Conservation (phyloP, 2,113 vertebrate genomes). For the Gymnarchus niloticus region DNA sequence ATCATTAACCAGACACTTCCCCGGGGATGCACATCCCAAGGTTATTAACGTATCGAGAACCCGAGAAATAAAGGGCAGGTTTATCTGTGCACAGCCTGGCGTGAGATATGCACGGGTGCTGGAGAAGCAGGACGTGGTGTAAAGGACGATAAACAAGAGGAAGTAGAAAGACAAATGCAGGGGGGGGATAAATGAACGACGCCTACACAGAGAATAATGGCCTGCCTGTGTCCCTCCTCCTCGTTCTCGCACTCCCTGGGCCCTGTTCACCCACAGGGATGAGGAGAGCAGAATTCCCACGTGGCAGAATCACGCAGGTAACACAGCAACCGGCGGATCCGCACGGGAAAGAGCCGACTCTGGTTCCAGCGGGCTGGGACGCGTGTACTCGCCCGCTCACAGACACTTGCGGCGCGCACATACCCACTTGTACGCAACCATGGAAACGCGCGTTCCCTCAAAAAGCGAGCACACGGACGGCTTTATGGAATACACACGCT, state of each 20-base stretch:
- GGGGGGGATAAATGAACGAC: constrained; percentile 43
- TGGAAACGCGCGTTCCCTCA: neutral
- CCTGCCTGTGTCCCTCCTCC: constrained; percentile 35
- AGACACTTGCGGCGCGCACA: neutral
- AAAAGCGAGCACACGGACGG: neutral
- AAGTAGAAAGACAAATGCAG: constrained; percentile 37
- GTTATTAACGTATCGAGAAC: constrained; percentile 60
- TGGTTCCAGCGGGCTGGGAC: constrained; percentile 33
- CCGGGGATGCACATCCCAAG: constrained; percentile 50
- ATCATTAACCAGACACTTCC: constrained; percentile 59
- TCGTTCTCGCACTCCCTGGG: constrained; percentile 39
- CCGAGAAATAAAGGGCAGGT: constrained; percentile 54
- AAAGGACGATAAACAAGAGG: constrained; percentile 29
- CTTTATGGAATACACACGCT: constrained; percentile 15
- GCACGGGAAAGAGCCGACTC: constrained; percentile 29
- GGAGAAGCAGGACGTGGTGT: neutral
- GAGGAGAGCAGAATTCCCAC: constrained; percentile 54
- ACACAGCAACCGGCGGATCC: constrained; percentile 30
- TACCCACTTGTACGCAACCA: constrained; percentile 6
- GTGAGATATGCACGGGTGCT: constrained; percentile 41
- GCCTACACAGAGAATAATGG: constrained; percentile 34
- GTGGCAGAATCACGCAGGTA: constrained; percentile 56
- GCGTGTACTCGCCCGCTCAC: neutral
- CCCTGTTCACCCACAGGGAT: constrained; percentile 39
- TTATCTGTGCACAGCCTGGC: constrained; percentile 29